A percentile compares a stretch with the other conserved stretches of the same genome.
These are phyloP conservation scores for Alces alces DNA, from an alignment of 2,113 vertebrate genomes.

Conservation along the genomic window DNA sequence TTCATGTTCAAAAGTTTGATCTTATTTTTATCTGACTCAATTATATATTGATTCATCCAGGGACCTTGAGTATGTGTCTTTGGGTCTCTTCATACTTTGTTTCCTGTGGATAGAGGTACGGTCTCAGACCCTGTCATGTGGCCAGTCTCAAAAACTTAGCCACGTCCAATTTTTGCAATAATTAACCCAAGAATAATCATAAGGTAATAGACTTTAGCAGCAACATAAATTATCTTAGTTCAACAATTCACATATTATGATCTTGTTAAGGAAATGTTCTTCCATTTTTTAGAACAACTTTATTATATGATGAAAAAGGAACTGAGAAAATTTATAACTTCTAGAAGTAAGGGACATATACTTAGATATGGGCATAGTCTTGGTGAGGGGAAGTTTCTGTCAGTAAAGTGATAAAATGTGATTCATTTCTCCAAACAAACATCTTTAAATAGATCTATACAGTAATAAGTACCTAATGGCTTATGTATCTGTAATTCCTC, in stretches of 20 bases:
- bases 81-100: neutral
- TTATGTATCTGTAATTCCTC: neutral
- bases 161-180: neutral
- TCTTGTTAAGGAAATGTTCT: neutral
- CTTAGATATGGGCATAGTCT: neutral
- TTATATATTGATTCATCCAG: neutral
- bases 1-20: neutral
- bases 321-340: neutral
- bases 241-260: neutral
- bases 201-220: neutral
- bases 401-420: constrained; percentile 34
- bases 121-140: neutral
- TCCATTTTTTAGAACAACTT: neutral
- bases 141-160: neutral
- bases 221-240: neutral
- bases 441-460: constrained; percentile 7
- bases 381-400: neutral
- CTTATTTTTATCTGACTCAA: neutral
- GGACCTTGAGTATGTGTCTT: neutral
- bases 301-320: neutral
- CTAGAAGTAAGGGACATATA: neutral
- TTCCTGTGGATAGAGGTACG: neutral
- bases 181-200: neutral
- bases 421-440: constrained; percentile 36
- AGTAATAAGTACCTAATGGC: neutral